Conservation (phyloP, 2,797 vertebrate genomes). For the Hipposideros larvatus region DNA sequence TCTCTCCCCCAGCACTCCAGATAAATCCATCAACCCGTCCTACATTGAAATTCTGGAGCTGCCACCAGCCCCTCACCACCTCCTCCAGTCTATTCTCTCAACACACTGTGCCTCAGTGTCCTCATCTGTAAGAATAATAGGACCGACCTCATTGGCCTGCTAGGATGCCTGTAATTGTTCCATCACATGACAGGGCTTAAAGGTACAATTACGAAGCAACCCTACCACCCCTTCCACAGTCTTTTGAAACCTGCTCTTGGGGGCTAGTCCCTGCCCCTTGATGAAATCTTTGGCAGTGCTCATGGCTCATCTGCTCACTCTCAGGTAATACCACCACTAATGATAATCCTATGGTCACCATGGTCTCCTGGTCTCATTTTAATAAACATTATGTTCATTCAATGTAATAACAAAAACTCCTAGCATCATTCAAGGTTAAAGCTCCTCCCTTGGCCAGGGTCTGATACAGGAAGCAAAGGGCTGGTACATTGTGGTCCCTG, state of each 20-base stretch:
- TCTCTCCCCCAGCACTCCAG: not conserved
- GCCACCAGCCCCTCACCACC: not conserved
- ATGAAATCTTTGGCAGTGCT: not conserved
- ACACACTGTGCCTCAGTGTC: not conserved
- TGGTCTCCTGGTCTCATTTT: not conserved
- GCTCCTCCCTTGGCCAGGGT: not conserved
- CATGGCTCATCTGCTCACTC: not conserved
- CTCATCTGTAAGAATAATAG: not conserved
- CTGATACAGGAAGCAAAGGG: not conserved
- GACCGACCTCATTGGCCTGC: not conserved
- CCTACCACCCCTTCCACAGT: not conserved
- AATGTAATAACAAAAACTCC: not conserved
- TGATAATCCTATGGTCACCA: not conserved
- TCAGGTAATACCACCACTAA: not conserved
- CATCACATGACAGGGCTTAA: not conserved
- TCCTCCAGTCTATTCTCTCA: not conserved
- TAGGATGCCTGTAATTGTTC: not conserved
- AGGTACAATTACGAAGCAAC: not conserved
- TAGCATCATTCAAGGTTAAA: not conserved
- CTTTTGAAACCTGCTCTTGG: not conserved
- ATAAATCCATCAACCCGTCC: rapidly evolving
- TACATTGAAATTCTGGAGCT: not conserved
- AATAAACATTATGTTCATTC: not conserved
- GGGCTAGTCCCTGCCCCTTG: not conserved
- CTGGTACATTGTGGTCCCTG: not conserved